Base-by-base conservation (phyloP, 2,113 vertebrate genomes). In the Nothobranchius furzeri region DNA sequence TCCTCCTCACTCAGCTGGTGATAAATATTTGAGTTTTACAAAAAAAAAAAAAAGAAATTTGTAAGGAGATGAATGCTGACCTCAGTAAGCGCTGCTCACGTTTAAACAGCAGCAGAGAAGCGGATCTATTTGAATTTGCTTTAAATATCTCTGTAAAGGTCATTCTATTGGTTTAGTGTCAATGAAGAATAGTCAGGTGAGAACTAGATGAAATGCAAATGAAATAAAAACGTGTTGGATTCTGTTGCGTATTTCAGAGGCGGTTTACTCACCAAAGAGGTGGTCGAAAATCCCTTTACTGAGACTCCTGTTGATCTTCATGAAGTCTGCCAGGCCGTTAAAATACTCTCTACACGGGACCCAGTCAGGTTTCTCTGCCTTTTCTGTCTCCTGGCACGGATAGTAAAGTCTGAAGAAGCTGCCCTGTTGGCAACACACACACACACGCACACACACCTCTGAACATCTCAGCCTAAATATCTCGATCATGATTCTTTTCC, bases 361-460 rank as follows among this genome's bases (percentile, higher is more conserved):
- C 97, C 96, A 99, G 10, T 84, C 46, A 1, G 95, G 94, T n/a
- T 91, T 91, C 49, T 93, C 86, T 0, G 66, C 66, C 13, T 67
- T 71, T 3, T 89, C 76, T 0, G 56, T 76, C 40, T 90, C 65
- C 25, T 92, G 78, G 1, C 96, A 95, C 1, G 98, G 98, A 73
- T 99, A 99, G 89, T 94, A 99, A 1, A 99, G 87, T 15, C 96
- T 94, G 70, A 99, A 85, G 75, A 99, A 97, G 55, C 82, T 94
- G 50, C 96, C 95, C 98, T 98, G 70, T 49, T 13, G 25, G n/a
- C 0, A 12, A 62, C 9, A 62, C 40, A 50, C 1, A 68, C 43
- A 10, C 15, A 45, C 24, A 62, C 37, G 7, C 37, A 7, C 9
- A 8, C 37, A 40, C 9, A 30, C 37, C 7, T 7, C 7, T 37